Base-by-base conservation (phyloP, 2,113 vertebrate genomes). In the Empidonax alnorum region DNA sequence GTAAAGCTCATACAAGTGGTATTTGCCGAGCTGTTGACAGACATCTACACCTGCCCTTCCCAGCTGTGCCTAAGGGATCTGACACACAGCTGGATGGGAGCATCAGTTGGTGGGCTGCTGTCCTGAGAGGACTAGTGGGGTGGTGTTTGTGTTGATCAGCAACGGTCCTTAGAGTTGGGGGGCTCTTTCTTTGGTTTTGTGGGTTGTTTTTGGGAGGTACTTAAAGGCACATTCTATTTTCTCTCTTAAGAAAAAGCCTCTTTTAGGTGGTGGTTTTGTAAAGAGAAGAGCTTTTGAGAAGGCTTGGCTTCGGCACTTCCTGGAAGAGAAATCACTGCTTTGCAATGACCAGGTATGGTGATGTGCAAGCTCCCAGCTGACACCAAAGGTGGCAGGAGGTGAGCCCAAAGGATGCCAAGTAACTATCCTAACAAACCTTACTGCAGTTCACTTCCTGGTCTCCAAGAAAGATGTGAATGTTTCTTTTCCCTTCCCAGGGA, bases 101-200 rank as follows among this genome's bases (percentile, higher is more conserved):
- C 8, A 5, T 8, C 5, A 3, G 12, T 16, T 3, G 9, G 39
- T 9, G 3, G 7, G 13, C 58, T 25, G 31, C 47, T 77, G 3
- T 37, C 21, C 39, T 7, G 3, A 12, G 22, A 22, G 37, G 6
- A 37, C 10, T 4, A 15, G 23, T 2, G 2, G 13, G 4, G 5
- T 9, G 12, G 22, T 1, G 1, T 21, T 53, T 39, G 2, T 33
- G 39, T 21, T 27, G 6, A 33, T 24, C 39, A 68, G 67, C 44
- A 56, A 4, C 18, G 17, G 18, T 14, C 12, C 59, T 73, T 56
- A 31, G 0, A 0, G 4, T 0, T 42, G 20, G 3, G 20, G 9
- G 9, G 6, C 12, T 17, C 25, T 23, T 39, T 31, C 5, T 44
- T 71, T 63, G 24, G 0, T 46, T 56, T 62, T 23, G 9, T 55